Base-by-base conservation (phyloP, 2,888 invertebrate genomes). In the Phymatocera aterrima region DNA sequence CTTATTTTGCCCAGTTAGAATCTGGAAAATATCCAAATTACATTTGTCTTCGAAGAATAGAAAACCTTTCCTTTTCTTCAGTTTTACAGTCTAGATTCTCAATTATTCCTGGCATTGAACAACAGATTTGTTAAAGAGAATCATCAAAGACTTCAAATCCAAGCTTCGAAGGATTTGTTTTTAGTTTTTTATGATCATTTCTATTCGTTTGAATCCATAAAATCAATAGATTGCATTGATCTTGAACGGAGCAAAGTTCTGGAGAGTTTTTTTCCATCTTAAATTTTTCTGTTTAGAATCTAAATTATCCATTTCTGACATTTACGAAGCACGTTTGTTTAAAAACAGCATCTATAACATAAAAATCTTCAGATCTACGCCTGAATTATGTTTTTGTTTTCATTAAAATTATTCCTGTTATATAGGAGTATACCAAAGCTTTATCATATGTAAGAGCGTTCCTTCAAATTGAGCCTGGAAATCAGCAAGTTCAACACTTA, bases 401-500 rank as follows among this genome's bases (percentile, higher is more conserved):
- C 48, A 40, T 46, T 77, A n/a, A n/a, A n/a, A n/a, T 46, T 80
- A 82, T 43, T 54, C 18, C 64, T 65, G 81, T 87, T 88, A 8
- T 34, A 8, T 84, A 94, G 93, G 96, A 98, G 90, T 99, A 97
- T 90, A 93, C 94, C 79, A 94, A 95, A 86, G 97, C 98, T 0
- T 91, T 97, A 81, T 94, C 95, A 77, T 98, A 96, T 91, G 94
- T 97, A 40, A 94, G 96, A 88, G 93, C 95, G 15, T 95, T 98
- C 90, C 91, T 96, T 4, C 93, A 95, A 88, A 94, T 97, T 68
- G 97, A 98, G 89, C 96, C 96, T 0, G 94, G 93, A 60, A 99
- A 99, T 91, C 95, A 96, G 85, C 99, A 99, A 93, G 97, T 97
- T 0, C 91, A 95, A 82, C 92, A 94, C 80, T 92, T 97, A 81